A percentile compares a stretch with the other conserved stretches of the same genome.
phyloP scores from a whole-genome alignment of 2,797 vertebrate species.

The Argyrosomus regius region DNA sequence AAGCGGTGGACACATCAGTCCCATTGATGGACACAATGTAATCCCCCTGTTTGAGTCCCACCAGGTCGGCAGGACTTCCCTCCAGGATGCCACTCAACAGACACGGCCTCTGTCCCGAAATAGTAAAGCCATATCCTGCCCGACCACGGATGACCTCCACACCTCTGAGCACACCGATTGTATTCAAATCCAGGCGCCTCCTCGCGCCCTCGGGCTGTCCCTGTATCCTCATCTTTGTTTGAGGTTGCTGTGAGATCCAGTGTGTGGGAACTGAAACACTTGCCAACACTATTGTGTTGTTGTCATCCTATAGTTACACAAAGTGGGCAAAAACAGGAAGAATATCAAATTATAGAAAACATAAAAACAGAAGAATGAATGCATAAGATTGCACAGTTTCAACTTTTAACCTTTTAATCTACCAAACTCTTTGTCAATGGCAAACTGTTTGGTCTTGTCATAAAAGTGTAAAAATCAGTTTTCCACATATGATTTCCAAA shows the following conservation, averaged over 20 bases:
- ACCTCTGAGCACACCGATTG: conserved; percentile 81
- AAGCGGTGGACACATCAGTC: conserved; percentile 89
- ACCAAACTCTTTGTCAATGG: not conserved
- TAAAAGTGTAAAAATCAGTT: not conserved
- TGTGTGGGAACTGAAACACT: conserved; percentile 55
- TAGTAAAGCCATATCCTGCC: conserved; percentile 95
- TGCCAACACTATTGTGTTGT: conserved; percentile 75
- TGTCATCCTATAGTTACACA: conserved; percentile 69
- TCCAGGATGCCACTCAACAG: conserved; percentile 92
- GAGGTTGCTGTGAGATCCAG: conserved; percentile 30
- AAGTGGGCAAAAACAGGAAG: not conserved
- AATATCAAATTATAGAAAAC: not conserved
- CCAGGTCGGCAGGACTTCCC: conserved; percentile 92
- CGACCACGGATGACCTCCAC: conserved; percentile 93
- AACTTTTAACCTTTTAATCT: not conserved
- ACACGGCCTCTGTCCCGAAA: conserved; percentile 94
- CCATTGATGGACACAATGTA: conserved; percentile 92
- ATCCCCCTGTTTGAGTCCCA: conserved; percentile 93
- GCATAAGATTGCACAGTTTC: not conserved
- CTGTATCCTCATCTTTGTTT: conserved; percentile 83
- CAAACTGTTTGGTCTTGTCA: not conserved
- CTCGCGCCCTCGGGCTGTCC: conserved; percentile 86
- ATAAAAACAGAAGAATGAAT: not conserved
- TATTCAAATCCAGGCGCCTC: conserved; percentile 84
- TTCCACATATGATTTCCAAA: not conserved